Evolutionary conservation across 2,113 vertebrate species (phyloP).

Genomic region (Halichoerus grypus): DNA sequence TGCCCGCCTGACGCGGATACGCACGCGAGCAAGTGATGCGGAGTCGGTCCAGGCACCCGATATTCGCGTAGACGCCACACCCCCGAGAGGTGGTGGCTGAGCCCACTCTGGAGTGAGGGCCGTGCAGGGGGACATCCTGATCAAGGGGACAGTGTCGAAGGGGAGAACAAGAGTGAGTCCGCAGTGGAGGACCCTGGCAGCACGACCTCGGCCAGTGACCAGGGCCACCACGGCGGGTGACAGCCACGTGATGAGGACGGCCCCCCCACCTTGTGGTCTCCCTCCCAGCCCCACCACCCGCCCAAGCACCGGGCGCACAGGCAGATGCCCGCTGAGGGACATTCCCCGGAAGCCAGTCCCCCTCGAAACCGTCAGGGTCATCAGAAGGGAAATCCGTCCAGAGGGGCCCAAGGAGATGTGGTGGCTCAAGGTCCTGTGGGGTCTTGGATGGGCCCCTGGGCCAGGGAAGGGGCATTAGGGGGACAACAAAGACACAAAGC

Average conservation of each 20-base stretch:
- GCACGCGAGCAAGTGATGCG: accelerated
- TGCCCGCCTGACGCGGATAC: accelerated
- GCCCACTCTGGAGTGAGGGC: accelerated
- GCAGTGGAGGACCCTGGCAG: accelerated
- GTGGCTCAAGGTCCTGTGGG: accelerated
- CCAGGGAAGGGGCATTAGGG: neutral
- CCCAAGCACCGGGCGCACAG: accelerated
- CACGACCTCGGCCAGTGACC: accelerated
- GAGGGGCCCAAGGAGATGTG: neutral
- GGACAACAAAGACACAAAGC: accelerated
- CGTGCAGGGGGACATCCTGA: accelerated
- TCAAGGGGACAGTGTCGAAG: accelerated
- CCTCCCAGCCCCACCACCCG: accelerated
- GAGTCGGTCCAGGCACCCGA: neutral
- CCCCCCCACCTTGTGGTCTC: accelerated
- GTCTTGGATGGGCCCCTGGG: neutral
- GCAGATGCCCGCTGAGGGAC: accelerated
- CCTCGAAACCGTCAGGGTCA: accelerated
- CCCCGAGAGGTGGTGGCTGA: accelerated
- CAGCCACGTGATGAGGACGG: accelerated
- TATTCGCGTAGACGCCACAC: accelerated
- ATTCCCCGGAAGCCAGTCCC: accelerated
- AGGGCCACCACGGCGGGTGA: accelerated
- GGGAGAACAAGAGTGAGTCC: neutral
- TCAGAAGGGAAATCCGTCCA: accelerated